Percentiles rank a stretch among this genome's conserved stretches.
phyloP scores from a whole-genome alignment of 2,113 vertebrate genomes.

The Struthio camelus region DNA sequence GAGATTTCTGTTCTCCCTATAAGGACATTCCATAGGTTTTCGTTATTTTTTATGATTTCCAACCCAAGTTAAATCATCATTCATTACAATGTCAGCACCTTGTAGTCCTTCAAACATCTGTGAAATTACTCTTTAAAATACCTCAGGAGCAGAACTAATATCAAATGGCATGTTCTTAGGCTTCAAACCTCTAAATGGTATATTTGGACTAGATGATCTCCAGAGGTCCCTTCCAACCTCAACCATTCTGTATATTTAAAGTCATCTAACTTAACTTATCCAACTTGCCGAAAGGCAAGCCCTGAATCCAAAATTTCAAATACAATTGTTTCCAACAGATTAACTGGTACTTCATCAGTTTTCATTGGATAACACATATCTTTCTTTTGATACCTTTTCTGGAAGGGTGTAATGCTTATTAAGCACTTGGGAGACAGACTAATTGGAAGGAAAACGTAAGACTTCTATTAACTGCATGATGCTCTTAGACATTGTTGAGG shows the following conservation, averaged over 20 bases:
- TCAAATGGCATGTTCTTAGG: not conserved
- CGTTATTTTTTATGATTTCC: not conserved
- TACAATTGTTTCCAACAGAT: not conserved
- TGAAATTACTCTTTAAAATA: not conserved
- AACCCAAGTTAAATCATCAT: not conserved
- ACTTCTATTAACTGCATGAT: not conserved
- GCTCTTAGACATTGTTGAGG: not conserved
- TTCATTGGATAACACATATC: not conserved
- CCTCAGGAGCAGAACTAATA: not conserved
- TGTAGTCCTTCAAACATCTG: not conserved
- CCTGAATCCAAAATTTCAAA: not conserved
- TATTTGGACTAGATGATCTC: not conserved
- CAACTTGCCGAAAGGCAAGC: not conserved
- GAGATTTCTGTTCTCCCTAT: not conserved
- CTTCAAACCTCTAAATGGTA: not conserved
- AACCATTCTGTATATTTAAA: not conserved
- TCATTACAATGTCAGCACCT: not conserved
- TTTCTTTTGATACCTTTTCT: not conserved
- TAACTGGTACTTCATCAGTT: not conserved
- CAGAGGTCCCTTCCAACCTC: not conserved
- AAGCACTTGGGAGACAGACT: not conserved
- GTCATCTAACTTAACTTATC: not conserved
- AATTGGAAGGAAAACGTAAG: not conserved
- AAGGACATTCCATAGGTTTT: not conserved
- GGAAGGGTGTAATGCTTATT: not conserved